phyloP scores from a whole-genome alignment of 1,140 invertebrate genomes.

The Zaprionus taronus region DNA sequence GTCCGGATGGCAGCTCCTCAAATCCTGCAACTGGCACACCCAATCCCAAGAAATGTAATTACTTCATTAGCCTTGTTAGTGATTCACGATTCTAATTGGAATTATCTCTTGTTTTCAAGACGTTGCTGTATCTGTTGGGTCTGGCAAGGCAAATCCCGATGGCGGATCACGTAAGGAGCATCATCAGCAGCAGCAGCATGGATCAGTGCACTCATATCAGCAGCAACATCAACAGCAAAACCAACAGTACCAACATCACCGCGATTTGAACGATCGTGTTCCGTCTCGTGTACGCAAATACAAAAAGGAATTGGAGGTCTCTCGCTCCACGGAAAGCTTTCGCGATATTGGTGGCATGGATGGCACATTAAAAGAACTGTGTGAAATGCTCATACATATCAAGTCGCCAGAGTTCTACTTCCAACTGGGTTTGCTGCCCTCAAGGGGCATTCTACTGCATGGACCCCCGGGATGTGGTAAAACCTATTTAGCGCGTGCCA shows the following conservation, averaged over 20 bases:
- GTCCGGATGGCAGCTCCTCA: conserved; percentile 7
- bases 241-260: conserved; percentile 17
- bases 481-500: conserved; percentile 93
- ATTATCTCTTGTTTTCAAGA: not conserved
- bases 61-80: not conserved
- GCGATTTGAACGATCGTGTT: not conserved
- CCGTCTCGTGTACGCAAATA: conserved; percentile 43
- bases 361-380: conserved; percentile 90
- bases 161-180: conserved; percentile 27
- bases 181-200: conserved; percentile 22
- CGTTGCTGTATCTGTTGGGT: conserved; percentile 13
- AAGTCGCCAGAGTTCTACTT: conserved; percentile 93
- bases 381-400: conserved; percentile 92
- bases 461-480: conserved; percentile 72
- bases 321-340: conserved; percentile 84
- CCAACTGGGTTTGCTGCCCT: conserved; percentile 90
- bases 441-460: conserved; percentile 90
- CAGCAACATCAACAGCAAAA: conserved; percentile 20
- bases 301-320: conserved; percentile 84
- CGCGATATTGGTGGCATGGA: conserved; percentile 91
- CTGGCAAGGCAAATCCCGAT: conserved; percentile 1
- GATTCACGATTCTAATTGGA: not conserved
- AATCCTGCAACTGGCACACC: not conserved
- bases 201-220: conserved; percentile 13
- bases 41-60: conserved; percentile 46